These are phyloP conservation scores for Sebastes melanostomus DNA, from an alignment of 2,797 vertebrate genomes.

Conservation along the genomic window DNA sequence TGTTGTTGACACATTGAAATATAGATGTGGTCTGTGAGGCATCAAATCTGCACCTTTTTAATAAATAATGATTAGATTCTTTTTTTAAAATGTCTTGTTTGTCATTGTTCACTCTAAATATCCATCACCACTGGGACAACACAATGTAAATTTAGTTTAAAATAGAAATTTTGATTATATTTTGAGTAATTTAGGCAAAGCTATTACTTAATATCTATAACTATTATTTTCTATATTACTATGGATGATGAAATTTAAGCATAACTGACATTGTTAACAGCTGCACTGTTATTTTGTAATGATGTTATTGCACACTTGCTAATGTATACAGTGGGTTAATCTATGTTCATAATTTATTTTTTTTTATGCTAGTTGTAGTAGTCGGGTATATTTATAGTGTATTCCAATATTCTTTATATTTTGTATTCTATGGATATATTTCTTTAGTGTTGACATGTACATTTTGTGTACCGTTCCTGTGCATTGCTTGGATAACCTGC, in stretches of 20 bases:
- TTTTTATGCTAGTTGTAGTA: too few species aligned
- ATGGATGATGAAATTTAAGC: neutral
- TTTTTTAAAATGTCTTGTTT: neutral
- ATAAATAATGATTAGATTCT: neutral
- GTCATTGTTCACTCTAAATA: neutral
- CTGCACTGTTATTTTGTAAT: neutral
- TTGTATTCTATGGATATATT: too few species aligned
- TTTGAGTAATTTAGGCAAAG: neutral
- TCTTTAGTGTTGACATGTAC: too few species aligned
- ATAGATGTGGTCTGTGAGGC: neutral
- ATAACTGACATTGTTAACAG: neutral
- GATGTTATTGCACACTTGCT: too few species aligned
- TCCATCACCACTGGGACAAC: neutral
- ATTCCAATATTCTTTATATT: too few species aligned
- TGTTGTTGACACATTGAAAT: neutral
- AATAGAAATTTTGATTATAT: neutral
- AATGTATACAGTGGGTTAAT: too few species aligned
- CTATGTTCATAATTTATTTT: too few species aligned
- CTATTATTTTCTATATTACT: neutral
- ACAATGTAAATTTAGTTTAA: neutral
- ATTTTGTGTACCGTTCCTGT: rapidly evolving
- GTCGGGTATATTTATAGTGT: too few species aligned
- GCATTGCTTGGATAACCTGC: too few species aligned
- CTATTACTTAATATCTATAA: neutral
- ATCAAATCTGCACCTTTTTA: neutral